A percentile compares a stretch with the other conserved stretches of the same genome.
These are phyloP conservation scores for Drosophila mojavensis DNA, from an alignment of 1,140 invertebrate species.

Conservation along the genomic window DNA sequence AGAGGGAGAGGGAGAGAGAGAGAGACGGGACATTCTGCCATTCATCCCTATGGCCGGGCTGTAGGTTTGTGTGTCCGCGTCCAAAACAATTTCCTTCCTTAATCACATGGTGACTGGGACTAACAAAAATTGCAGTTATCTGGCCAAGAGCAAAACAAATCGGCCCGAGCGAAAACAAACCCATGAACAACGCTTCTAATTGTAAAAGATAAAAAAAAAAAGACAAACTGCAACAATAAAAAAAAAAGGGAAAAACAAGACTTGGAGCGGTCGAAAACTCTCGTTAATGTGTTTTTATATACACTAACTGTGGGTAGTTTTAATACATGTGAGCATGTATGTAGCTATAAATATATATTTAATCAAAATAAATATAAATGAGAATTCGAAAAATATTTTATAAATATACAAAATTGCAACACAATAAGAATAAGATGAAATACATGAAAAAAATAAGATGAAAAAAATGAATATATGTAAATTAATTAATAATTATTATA, in stretches of 20 bases:
- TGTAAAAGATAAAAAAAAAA: slow-evolving; percentile 73
- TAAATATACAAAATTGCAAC: no score
- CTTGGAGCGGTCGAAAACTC: slow-evolving; percentile 59
- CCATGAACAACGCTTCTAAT: slow-evolving; percentile 70
- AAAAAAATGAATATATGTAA: no score
- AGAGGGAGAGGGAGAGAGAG: no score
- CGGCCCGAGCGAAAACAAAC: slow-evolving; percentile 48
- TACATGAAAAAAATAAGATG: no score
- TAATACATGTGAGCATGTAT: not conserved
- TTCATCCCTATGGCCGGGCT: slow-evolving; percentile 57
- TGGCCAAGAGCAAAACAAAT: slow-evolving; percentile 67
- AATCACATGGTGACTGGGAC: slow-evolving; percentile 75
- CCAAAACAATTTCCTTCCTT: slow-evolving; percentile 84
- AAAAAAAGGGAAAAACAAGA: slow-evolving; percentile 27
- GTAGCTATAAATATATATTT: not conserved
- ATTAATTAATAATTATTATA: not conserved
- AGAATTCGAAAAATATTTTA: no score
- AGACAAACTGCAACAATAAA: slow-evolving; percentile 5
- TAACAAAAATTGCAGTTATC: slow-evolving; percentile 74
- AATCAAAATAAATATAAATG: no score
- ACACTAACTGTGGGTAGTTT: not conserved
- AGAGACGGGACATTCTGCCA: slow-evolving; percentile 3
- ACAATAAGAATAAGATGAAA: no score
- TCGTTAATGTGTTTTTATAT: slow-evolving; percentile 54
- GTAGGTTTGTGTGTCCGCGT: slow-evolving; percentile 69